Evolutionary conservation across 1,140 invertebrate species (phyloP).

Genomic region (Cardiocondyla obscurior): DNA sequence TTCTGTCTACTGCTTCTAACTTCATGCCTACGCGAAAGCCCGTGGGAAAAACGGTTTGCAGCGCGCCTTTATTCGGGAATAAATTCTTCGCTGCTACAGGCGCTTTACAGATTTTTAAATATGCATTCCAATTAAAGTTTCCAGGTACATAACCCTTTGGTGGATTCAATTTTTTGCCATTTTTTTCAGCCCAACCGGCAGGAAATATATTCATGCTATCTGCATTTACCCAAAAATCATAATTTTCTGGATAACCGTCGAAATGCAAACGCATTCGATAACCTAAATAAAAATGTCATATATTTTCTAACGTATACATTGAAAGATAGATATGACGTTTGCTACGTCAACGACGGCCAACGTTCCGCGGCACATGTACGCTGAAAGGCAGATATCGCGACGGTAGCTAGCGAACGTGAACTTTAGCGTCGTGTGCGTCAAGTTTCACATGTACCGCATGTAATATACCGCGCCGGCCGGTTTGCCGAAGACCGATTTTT

Average conservation of each 20-base stretch:
- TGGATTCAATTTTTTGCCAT: constrained; percentile 89
- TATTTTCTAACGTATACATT: constrained; percentile 12
- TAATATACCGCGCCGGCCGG: too few relatives aligned
- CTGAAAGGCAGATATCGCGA: too few relatives aligned
- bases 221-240: constrained; percentile 97
- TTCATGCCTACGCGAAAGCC: constrained; percentile 95
- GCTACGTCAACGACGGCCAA: too few relatives aligned
- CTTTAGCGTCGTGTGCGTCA: too few relatives aligned
- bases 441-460: too few relatives aligned
- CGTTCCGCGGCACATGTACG: too few relatives aligned
- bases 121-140: constrained; percentile 93
- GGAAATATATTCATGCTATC: constrained; percentile 96
- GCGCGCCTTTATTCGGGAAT: constrained; percentile 88
- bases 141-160: constrained; percentile 88
- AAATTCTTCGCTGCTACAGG: constrained; percentile 91
- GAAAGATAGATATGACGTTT: too few relatives aligned
- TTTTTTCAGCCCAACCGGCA: constrained; percentile 95
- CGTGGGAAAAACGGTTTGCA: constrained; percentile 88
- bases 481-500: too few relatives aligned
- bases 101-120: constrained; percentile 91
- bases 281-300: constrained; percentile 82
- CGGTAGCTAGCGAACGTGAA: too few relatives aligned
- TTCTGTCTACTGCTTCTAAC: constrained; percentile 96
- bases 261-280: constrained; percentile 95
- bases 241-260: constrained; percentile 94